A percentile compares a stretch with the other conserved stretches of the same genome.
phyloP scores from a whole-genome alignment of 2,888 invertebrate genomes.

The Agrochola macilenta region DNA sequence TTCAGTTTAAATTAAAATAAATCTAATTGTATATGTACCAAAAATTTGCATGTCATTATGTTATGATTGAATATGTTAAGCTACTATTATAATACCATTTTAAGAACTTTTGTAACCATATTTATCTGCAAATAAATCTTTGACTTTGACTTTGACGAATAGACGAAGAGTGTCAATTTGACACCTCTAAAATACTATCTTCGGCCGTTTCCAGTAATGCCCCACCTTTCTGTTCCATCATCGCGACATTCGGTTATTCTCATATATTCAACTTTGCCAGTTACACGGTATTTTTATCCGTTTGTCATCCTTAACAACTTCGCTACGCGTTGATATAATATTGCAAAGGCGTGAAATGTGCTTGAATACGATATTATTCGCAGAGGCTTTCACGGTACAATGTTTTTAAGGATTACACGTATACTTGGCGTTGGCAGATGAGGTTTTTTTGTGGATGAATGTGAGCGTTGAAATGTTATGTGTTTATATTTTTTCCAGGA shows the following conservation, averaged over 20 bases:
- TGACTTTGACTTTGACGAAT: too few species aligned
- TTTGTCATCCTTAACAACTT: constrained; percentile 76
- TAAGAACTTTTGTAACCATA: too few species aligned
- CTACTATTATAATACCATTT: too few species aligned
- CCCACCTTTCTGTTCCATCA: constrained; percentile 35
- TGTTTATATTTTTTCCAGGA: background rate
- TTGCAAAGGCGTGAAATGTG: constrained; percentile 47
- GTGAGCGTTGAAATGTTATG: background rate
- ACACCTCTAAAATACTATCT: background rate
- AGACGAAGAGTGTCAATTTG: too few species aligned
- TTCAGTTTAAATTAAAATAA: too few species aligned
- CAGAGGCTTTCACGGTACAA: constrained; percentile 37
- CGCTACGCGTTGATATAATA: constrained; percentile 46
- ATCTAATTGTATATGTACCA: too few species aligned
- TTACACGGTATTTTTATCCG: constrained; percentile 75
- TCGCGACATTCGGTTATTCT: constrained; percentile 69
- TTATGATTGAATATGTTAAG: too few species aligned
- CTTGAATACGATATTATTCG: constrained; percentile 43
- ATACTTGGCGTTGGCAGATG: too few species aligned
- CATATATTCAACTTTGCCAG: constrained; percentile 71
- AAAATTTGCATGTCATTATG: too few species aligned
- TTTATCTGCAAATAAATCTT: too few species aligned
- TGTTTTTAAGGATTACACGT: constrained; percentile 27
- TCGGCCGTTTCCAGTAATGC: constrained; percentile 1
- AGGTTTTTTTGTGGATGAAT: background rate